phyloP scores from a whole-genome alignment of 2,888 invertebrate species.

The Megaustenia siamemsis region DNA sequence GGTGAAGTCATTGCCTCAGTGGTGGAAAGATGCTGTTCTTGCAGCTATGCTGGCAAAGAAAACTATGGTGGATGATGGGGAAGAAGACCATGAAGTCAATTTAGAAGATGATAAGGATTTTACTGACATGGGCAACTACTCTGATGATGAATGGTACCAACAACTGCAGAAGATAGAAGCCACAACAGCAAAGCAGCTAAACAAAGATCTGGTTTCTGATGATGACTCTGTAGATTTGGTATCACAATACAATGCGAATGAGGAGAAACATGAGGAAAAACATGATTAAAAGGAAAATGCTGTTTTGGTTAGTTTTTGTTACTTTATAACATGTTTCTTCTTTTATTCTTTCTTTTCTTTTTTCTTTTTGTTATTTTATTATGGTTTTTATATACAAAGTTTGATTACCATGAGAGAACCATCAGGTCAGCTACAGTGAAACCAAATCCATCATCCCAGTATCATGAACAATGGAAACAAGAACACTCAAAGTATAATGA shows the following conservation, averaged over 20 bases:
- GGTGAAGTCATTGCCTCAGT: slow-evolving; percentile 27
- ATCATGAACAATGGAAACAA: too few species aligned
- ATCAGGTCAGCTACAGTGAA: too few species aligned
- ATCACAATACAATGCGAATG: background rate
- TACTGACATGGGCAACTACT: slow-evolving; percentile 50
- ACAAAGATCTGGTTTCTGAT: background rate
- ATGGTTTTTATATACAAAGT: too few species aligned
- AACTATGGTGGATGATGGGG: slow-evolving; percentile 24
- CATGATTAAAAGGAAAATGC: too few species aligned
- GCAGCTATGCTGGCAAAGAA: slow-evolving; percentile 50
- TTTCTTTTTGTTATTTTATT: too few species aligned
- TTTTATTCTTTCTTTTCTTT: too few species aligned
- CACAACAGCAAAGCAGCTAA: background rate
- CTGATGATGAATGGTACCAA: slow-evolving; percentile 50
- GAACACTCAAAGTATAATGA: too few species aligned
- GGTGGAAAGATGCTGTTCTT: slow-evolving; percentile 52
- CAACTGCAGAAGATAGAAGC: background rate
- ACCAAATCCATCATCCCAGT: too few species aligned
- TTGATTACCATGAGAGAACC: too few species aligned
- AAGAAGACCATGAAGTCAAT: slow-evolving; percentile 10
- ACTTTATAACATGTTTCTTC: too few species aligned
- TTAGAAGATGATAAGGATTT: slow-evolving; percentile 46
- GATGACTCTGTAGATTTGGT: background rate
- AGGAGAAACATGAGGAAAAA: background rate
- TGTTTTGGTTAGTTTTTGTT: too few species aligned